Percentiles rank a stretch among this genome's conserved stretches.
phyloP scores from a whole-genome alignment of 2,888 invertebrate species.

The Apamea crenata region DNA sequence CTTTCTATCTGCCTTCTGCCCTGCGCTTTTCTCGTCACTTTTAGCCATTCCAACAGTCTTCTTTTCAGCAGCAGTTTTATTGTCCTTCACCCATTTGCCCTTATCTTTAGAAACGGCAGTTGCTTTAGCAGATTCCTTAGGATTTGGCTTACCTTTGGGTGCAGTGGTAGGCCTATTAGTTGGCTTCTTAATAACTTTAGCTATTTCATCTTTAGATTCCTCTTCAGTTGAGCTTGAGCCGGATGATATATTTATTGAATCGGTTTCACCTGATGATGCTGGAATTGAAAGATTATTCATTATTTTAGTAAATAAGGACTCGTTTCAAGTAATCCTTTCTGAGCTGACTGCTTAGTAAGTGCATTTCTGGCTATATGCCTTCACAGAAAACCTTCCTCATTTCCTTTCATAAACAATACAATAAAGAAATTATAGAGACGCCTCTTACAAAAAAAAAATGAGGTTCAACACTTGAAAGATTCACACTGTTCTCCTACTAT shows the following conservation, averaged over 20 bases:
- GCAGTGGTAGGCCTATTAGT: constrained; percentile 64
- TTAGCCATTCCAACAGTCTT: constrained; percentile 21
- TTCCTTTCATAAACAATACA: neutral
- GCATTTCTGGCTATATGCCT: neutral
- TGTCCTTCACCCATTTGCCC: constrained; percentile 31
- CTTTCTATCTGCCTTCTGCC: constrained; percentile 30
- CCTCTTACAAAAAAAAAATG: neutral
- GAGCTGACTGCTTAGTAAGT: too few relatives aligned
- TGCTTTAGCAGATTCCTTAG: constrained; percentile 23
- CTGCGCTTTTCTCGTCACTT: constrained; percentile 5
- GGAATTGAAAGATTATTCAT: constrained; percentile 38
- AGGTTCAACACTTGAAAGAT: neutral
- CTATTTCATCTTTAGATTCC: constrained; percentile 61
- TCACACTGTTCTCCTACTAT: neutral
- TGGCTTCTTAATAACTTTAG: constrained; percentile 43
- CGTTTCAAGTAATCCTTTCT: neutral
- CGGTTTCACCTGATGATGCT: constrained; percentile 81
- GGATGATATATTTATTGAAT: constrained; percentile 74
- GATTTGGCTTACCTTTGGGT: constrained; percentile 15
- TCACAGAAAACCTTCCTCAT: neutral
- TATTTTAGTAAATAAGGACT: neutral
- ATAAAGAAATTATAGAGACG: neutral
- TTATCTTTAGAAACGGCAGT: constrained; percentile 14
- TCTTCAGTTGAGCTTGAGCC: constrained; percentile 70
- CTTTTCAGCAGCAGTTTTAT: constrained; percentile 13